A percentile compares a stretch with the other conserved stretches of the same genome.
These are phyloP conservation scores for Prunella himalayana DNA, from an alignment of 2,113 vertebrate genomes.

Conservation along the genomic window DNA sequence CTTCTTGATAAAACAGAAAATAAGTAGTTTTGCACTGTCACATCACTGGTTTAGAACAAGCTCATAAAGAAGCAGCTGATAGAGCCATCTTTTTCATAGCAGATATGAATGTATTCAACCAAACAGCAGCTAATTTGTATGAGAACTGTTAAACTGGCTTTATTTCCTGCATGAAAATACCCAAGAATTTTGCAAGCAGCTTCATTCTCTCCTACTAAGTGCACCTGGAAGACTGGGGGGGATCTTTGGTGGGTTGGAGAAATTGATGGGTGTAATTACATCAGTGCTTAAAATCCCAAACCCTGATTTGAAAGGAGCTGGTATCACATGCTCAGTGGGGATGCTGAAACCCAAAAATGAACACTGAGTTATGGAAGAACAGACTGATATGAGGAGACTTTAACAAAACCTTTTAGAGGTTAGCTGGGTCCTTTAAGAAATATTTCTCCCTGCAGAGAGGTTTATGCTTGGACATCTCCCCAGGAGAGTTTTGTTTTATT, in stretches of 20 bases:
- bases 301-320: not conserved
- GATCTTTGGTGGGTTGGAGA: not conserved
- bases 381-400: not conserved
- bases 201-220: not conserved
- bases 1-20: constrained; percentile 8
- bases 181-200: not conserved
- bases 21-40: not conserved
- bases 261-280: not conserved
- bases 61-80: constrained; percentile 31
- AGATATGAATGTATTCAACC: not conserved
- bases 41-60: not conserved
- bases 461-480: not conserved
- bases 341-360: not conserved
- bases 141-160: not conserved
- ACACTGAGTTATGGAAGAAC: not conserved
- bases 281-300: not conserved
- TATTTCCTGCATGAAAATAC: not conserved
- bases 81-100: not conserved
- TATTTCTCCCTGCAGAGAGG: not conserved
- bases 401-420: not conserved
- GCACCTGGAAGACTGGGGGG: not conserved
- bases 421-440: not conserved
- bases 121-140: not conserved
- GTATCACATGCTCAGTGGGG: not conserved
- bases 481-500: not conserved